A percentile compares a stretch with the other conserved stretches of the same genome.
Conservation (phyloP, 1,140 invertebrate genomes). For the Drosophila erecta region DNA sequence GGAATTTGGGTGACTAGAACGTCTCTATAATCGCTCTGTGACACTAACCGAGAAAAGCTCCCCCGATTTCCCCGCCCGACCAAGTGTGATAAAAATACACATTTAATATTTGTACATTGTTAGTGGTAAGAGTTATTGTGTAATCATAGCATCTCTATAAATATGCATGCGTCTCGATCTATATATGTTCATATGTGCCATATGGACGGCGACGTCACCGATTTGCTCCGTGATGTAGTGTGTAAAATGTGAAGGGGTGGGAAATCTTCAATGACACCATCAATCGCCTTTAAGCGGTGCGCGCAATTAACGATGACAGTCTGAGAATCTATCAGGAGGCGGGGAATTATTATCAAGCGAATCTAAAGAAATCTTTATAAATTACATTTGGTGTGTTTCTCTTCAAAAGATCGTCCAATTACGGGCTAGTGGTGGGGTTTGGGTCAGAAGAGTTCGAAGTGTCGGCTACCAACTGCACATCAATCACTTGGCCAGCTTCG, state of each 20-base stretch:
- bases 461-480: no score
- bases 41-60: constrained; percentile 77
- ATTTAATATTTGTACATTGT: constrained; percentile 83
- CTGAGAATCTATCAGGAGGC: constrained; percentile 19
- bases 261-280: constrained; percentile 54
- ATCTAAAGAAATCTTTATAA: no score
- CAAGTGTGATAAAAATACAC: constrained; percentile 81
- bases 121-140: constrained; percentile 81
- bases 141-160: constrained; percentile 49
- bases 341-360: not conserved
- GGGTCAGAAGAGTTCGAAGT: no score
- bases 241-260: not conserved
- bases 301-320: constrained; percentile 61
- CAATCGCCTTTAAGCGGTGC: constrained; percentile 61
- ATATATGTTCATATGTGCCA: constrained; percentile 38
- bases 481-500: no score
- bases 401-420: no score
- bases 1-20: constrained; percentile 80
- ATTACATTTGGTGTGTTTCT: no score
- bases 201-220: constrained; percentile 51
- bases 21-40: constrained; percentile 77
- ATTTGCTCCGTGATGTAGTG: constrained; percentile 3
- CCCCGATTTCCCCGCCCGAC: constrained; percentile 16
- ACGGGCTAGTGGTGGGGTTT: no score
- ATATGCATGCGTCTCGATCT: constrained; percentile 16